Percentiles rank a stretch among this genome's conserved stretches.
phyloP scores from a whole-genome alignment of 2,888 invertebrate species.

The Euzetes globulus region DNA sequence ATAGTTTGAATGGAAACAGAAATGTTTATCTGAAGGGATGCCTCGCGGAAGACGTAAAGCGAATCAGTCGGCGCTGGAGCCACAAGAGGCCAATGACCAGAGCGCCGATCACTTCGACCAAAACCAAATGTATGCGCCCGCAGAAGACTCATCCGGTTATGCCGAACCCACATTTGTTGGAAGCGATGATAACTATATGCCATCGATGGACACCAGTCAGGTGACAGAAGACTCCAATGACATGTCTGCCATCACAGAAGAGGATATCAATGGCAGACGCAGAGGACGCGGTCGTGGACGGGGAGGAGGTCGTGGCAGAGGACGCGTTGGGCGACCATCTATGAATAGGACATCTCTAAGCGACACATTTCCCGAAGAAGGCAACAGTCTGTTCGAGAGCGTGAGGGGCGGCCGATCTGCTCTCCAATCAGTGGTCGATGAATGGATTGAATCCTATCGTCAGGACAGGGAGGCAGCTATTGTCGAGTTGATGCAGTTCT shows the following conservation, averaged over 20 bases:
- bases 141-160: neutral
- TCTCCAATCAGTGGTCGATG: slow-evolving; percentile 73
- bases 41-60: slow-evolving; percentile 26
- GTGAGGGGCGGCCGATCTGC: slow-evolving; percentile 62
- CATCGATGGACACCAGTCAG: slow-evolving; percentile 23
- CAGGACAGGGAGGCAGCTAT: slow-evolving; percentile 80
- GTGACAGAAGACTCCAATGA: slow-evolving; percentile 34
- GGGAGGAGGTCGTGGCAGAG: slow-evolving; percentile 39
- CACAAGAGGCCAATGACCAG: neutral
- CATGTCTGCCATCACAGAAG: slow-evolving; percentile 30
- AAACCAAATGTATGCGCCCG: neutral
- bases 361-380: slow-evolving; percentile 36
- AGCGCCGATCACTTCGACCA: neutral
- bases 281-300: slow-evolving; percentile 38
- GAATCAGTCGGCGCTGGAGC: neutral
- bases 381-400: slow-evolving; percentile 65
- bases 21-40: neutral
- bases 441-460: slow-evolving; percentile 98
- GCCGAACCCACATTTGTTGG: neutral
- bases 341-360: slow-evolving; percentile 18
- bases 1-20: neutral
- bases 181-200: slow-evolving; percentile 24
- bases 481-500: slow-evolving; percentile 93
- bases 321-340: slow-evolving; percentile 34
- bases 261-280: neutral